Conservation (phyloP, 1,140 invertebrate species). For the Arctopsyche grandis region DNA sequence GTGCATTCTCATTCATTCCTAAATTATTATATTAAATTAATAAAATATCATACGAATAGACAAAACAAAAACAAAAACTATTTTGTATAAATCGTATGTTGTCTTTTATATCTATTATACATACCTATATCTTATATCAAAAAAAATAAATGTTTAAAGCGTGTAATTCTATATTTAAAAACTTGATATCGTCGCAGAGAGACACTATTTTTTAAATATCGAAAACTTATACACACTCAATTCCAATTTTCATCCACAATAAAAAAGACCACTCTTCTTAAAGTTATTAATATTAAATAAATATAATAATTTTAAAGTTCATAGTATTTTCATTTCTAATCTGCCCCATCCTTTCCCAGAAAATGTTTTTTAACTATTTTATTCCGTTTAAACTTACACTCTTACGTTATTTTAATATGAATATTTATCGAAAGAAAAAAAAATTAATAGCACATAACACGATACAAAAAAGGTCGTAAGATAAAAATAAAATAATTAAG, state of each 20-base stretch:
- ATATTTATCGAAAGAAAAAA: too few relatives aligned
- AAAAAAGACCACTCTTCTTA: background rate
- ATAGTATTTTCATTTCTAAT: background rate
- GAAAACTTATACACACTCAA: background rate
- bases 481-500: too few relatives aligned
- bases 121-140: background rate
- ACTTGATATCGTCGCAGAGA: background rate
- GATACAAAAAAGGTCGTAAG: too few relatives aligned
- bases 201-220: background rate
- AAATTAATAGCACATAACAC: too few relatives aligned
- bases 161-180: background rate
- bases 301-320: background rate
- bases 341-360: background rate
- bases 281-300: background rate
- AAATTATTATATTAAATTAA: background rate
- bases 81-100: background rate
- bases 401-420: too few relatives aligned
- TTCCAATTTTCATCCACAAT: background rate
- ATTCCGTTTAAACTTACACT: background rate
- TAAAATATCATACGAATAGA: background rate
- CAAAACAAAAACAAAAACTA: background rate
- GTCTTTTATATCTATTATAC: background rate
- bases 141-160: background rate
- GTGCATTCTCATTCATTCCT: background rate
- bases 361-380: background rate